phyloP scores from a whole-genome alignment of 2,113 vertebrate species.

The Thamnaconus septentrionalis region DNA sequence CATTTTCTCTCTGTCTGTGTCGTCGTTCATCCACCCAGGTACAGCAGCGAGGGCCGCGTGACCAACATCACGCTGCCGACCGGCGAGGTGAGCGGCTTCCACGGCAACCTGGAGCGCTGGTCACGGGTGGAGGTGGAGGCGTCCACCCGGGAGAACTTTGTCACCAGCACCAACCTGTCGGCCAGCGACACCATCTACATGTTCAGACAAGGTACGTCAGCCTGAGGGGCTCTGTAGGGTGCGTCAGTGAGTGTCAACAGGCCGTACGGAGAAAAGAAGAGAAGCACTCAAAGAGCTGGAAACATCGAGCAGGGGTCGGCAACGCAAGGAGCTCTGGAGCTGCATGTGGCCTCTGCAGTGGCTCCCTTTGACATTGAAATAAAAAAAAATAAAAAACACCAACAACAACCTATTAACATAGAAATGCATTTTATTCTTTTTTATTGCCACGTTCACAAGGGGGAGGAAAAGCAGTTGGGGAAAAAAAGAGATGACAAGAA shows the following conservation, averaged over 20 bases:
- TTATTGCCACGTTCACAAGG: too few species aligned
- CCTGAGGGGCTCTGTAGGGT: conserved; percentile 2
- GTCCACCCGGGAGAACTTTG: conserved; percentile 88
- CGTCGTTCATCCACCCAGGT: conserved; percentile 72
- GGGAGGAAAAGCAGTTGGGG: too few species aligned
- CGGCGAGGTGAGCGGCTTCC: conserved; percentile 91
- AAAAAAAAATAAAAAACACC: too few species aligned
- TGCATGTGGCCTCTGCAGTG: too few species aligned
- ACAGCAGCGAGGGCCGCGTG: conserved; percentile 88
- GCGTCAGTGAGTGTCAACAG: not conserved
- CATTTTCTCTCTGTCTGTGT: conserved; percentile 9
- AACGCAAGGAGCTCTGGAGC: too few species aligned
- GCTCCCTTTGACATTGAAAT: too few species aligned
- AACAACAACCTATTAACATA: too few species aligned
- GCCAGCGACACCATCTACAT: conserved; percentile 91
- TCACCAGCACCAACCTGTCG: conserved; percentile 92
- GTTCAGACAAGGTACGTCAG: conserved; percentile 86
- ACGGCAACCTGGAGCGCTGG: conserved; percentile 89
- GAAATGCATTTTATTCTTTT: too few species aligned
- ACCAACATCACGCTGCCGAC: conserved; percentile 93
- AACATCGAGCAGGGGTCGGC: too few species aligned
- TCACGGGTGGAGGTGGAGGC: conserved; percentile 87
- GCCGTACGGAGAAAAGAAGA: not conserved
- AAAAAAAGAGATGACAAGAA: too few species aligned
- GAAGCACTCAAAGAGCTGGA: too few species aligned